Conservation (phyloP, 1,140 invertebrate genomes). For the Temnothorax curvispinosus region DNA sequence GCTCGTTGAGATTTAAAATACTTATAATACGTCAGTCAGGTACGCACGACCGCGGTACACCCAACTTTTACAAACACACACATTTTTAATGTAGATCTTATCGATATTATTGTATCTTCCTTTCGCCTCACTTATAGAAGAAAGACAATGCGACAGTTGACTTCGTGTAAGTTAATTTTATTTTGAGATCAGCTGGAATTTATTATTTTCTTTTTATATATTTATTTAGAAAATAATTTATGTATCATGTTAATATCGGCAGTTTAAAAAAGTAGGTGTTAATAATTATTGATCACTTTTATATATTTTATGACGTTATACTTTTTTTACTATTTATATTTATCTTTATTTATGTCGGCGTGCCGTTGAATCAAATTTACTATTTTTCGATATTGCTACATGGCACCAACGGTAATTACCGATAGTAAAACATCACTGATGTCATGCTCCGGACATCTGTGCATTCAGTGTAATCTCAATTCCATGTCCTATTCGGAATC, state of each 20-base stretch:
- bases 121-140: neutral
- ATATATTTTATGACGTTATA: neutral
- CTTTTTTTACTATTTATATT: neutral
- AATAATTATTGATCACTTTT: neutral
- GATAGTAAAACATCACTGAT: neutral
- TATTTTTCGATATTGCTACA: neutral
- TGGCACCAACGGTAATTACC: neutral
- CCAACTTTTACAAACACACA: neutral
- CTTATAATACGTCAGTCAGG: neutral
- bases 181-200: conserved; percentile 1
- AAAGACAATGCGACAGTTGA: neutral
- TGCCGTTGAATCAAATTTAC: neutral
- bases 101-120: neutral
- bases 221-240: neutral
- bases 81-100: neutral
- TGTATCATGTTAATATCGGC: neutral
- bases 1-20: conserved; percentile 40
- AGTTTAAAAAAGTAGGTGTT: neutral
- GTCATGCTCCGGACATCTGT: neutral
- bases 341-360: neutral
- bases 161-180: neutral
- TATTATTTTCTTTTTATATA: neutral
- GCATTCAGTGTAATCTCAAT: conserved; percentile 18
- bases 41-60: neutral
- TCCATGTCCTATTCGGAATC: neutral